A percentile compares a stretch with the other conserved stretches of the same genome.
Evolutionary conservation across 2,797 vertebrate genomes (phyloP).

Genomic region (Etheostoma nigrum): DNA sequence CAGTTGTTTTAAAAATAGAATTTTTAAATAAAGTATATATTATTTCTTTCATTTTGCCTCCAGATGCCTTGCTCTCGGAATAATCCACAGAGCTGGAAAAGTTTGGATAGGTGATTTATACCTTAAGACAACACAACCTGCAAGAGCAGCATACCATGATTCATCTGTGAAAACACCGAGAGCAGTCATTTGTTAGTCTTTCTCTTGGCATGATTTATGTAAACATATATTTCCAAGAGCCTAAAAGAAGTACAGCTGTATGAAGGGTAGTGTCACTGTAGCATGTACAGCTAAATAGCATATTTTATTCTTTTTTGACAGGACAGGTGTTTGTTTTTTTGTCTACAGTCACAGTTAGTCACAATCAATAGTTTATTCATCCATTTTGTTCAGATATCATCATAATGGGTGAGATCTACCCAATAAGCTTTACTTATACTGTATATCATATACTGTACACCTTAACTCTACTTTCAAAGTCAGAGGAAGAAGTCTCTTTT

Average conservation of each 20-base stretch:
- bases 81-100: slow-evolving; percentile 22
- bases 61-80: slow-evolving; percentile 4
- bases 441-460: not conserved
- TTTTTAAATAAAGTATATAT: not conserved
- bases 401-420: not conserved
- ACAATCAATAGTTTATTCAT: not conserved
- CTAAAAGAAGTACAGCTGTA: not conserved
- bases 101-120: slow-evolving; percentile 6
- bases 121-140: slow-evolving; percentile 59
- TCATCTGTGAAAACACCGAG: slow-evolving; percentile 57
- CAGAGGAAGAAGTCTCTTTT: not conserved
- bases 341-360: not conserved
- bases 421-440: not conserved
- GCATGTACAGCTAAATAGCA: not conserved
- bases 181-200: slow-evolving; percentile 31
- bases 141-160: slow-evolving; percentile 29
- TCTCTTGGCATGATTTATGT: slow-evolving; percentile 22
- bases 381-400: not conserved
- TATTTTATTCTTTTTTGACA: not conserved
- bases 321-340: not conserved
- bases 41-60: slow-evolving; percentile 11
- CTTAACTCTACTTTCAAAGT: not conserved
- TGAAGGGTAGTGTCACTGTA: not conserved
- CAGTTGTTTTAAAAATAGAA: no score
- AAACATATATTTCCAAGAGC: slow-evolving; percentile 25